A percentile compares a stretch with the other conserved stretches of the same genome.
Conservation (phyloP, 2,888 invertebrate genomes). For the Drosophila melanosoma region DNA sequence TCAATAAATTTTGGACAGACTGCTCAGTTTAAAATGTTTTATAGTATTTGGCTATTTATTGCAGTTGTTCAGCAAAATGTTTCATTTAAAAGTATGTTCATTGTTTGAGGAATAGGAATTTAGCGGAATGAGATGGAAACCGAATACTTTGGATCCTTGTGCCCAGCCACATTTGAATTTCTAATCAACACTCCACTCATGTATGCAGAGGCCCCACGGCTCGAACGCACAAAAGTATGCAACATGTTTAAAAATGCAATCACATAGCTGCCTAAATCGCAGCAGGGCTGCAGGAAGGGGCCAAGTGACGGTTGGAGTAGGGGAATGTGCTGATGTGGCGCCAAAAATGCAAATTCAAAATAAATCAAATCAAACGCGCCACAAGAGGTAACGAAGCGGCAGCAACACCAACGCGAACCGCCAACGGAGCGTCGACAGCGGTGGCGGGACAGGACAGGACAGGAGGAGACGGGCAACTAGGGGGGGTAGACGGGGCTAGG, state of each 20-base stretch:
- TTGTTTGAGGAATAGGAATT: not conserved
- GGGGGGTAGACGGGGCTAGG: constrained; percentile 14
- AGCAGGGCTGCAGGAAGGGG: not conserved
- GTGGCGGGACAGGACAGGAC: not conserved
- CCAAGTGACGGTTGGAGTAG: not conserved
- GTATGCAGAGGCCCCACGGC: constrained; percentile 46
- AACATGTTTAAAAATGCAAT: constrained; percentile 75
- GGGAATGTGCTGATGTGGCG: constrained; percentile 8
- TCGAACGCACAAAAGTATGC: constrained; percentile 73
- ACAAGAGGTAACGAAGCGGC: constrained; percentile 82
- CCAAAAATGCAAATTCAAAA: constrained; percentile 77
- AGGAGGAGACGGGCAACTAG: not conserved
- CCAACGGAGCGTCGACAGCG: constrained; percentile 40
- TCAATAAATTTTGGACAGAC: too few species aligned
- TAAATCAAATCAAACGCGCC: constrained; percentile 79
- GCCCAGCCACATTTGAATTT: constrained; percentile 40
- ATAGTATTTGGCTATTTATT: not conserved
- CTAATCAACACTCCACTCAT: constrained; percentile 50
- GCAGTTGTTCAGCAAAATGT: not conserved
- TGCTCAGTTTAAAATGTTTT: not conserved
- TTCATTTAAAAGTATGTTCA: not conserved
- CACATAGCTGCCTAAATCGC: constrained; percentile 36
- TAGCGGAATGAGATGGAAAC: not conserved
- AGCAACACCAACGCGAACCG: constrained; percentile 73
- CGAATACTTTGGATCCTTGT: not conserved